phyloP scores from a whole-genome alignment of 1,140 invertebrate genomes.

The Drosophila bipectinata region DNA sequence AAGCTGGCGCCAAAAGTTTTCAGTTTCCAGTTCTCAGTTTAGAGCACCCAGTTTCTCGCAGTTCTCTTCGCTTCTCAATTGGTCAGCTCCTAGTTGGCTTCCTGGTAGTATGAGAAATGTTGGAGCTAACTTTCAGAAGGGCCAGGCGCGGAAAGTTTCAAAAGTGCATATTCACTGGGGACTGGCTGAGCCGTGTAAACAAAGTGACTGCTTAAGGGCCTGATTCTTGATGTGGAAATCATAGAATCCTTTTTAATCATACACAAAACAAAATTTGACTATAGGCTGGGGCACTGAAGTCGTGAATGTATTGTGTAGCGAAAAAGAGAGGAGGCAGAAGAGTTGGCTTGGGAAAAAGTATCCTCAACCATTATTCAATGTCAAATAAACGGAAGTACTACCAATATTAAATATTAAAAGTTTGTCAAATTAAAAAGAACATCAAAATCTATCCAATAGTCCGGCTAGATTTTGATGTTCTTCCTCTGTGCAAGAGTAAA shows the following conservation, averaged over 20 bases:
- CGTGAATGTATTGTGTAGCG: no score
- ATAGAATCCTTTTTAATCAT: background rate
- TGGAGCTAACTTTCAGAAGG: conserved; percentile 12
- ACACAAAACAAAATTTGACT: background rate
- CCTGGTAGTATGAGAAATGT: conserved; percentile 19
- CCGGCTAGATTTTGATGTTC: no score
- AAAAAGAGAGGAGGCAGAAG: no score
- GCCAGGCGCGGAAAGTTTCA: background rate
- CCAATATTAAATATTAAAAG: conserved; percentile 7
- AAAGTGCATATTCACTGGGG: background rate
- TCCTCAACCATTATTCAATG: background rate
- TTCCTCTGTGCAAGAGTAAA: no score
- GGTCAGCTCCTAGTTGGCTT: conserved; percentile 12
- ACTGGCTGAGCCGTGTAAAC: background rate
- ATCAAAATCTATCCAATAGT: no score
- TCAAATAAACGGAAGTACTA: background rate
- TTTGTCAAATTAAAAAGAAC: background rate
- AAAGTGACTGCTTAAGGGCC: background rate
- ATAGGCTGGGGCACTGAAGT: no score
- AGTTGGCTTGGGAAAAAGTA: background rate
- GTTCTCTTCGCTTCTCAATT: conserved; percentile 1
- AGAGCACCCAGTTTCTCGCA: background rate
- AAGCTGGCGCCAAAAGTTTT: conserved; percentile 60
- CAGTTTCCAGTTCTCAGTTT: conserved; percentile 5
- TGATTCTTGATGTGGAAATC: background rate